Base-by-base conservation (phyloP, 2,888 invertebrate species). In the Chrysolina haemoptera region DNA sequence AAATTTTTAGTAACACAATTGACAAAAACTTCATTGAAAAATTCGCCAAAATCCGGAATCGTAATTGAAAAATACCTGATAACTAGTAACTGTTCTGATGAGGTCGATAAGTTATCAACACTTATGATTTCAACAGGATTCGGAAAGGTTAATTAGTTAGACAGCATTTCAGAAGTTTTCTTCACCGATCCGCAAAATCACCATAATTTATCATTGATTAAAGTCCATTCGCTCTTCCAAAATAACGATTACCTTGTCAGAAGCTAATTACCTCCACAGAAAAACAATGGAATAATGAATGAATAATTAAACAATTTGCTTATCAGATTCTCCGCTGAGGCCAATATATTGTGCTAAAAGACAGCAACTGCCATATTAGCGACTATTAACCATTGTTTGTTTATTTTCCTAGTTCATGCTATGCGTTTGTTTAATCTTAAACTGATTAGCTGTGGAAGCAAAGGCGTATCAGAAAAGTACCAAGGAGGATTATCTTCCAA, bases 311-410 rank as follows among this genome's bases (percentile, higher is more conserved):
- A 70, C 68, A 77, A 63, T 77, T 73, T 65, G 50, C 71, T 77
- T 80, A 79, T 79, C 79, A 71, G 76, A 79, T 75, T 70, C 73
- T 62, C 50, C 64, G 20, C 55, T 67, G 76, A 80, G 76, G 79
- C 75, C 75, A 71, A 79, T 78, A 79, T 76, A 72, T 78, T 70
- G 55, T 50, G 62, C 53, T 76, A 68, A 74, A 72, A 71, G 72
- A 74, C 74, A 74, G 62, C 71, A 73, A 43, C 74, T 76, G 74
- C 74, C 74, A 78, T 69, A 78, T 76, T 76, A 76, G 67, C 71
- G 62, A 62, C 67, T 67, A 74, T 69, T 73, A 68, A 50, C 73
- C 48, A 73, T 74, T 71, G 71, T 75, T 72, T 71, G 63, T 71
- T 67, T 53, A 67, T 46, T 62, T 66, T 55, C 65, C 43, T 62